These are phyloP conservation scores for Drosophila vallismaia DNA, from an alignment of 2,888 invertebrate species.

Conservation along the genomic window DNA sequence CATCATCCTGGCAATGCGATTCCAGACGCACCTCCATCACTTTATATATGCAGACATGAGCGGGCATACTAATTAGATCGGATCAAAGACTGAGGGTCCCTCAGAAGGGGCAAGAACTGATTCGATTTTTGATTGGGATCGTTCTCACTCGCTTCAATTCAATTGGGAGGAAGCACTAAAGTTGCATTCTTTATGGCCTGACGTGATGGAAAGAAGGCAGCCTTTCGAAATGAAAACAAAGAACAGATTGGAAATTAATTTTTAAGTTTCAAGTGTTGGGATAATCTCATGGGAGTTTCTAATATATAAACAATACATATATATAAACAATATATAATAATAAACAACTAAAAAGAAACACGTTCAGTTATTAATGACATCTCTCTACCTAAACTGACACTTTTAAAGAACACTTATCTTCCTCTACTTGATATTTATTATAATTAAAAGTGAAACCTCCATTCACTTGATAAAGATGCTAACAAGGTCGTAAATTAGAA, in stretches of 20 bases:
- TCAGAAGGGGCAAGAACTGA: slow-evolving; percentile 44
- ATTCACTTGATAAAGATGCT: slow-evolving; percentile 12
- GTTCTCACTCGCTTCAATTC: slow-evolving; percentile 54
- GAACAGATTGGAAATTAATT: slow-evolving; percentile 4
- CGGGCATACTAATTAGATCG: slow-evolving; percentile 76
- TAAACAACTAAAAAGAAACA: background rate
- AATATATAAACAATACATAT: too few species aligned
- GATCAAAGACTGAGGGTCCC: slow-evolving; percentile 20
- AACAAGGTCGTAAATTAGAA: slow-evolving; percentile 20
- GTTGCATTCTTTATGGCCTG: slow-evolving; percentile 66
- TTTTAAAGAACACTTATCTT: background rate
- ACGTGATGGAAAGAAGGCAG: slow-evolving; percentile 37
- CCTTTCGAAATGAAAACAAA: slow-evolving; percentile 8
- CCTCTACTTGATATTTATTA: background rate
- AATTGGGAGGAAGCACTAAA: slow-evolving; percentile 71
- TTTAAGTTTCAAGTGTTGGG: slow-evolving; percentile 17
- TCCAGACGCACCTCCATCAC: slow-evolving; percentile 68
- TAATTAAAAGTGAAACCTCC: slow-evolving; percentile 10
- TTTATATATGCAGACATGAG: slow-evolving; percentile 73
- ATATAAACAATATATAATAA: too few species aligned
- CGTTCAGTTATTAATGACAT: too few species aligned
- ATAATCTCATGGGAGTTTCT: background rate
- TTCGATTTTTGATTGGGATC: slow-evolving; percentile 62
- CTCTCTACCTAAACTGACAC: background rate
- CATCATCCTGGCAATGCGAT: slow-evolving; percentile 52